phyloP scores from a whole-genome alignment of 1,140 invertebrate species.

The Rhopalosiphum maidis region DNA sequence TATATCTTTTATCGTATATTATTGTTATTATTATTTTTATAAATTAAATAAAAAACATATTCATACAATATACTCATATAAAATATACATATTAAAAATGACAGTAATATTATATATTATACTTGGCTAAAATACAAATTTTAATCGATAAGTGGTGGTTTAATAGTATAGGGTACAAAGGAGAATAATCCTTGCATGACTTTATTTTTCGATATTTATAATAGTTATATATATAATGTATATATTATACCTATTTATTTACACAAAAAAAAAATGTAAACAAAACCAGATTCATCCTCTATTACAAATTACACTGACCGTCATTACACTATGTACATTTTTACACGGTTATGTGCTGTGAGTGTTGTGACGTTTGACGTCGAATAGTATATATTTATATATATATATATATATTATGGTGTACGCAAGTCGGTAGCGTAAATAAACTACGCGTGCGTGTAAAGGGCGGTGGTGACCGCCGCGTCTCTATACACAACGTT shows the following conservation, averaged over 20 bases:
- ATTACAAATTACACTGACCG: not conserved
- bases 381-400: not conserved
- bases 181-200: not conserved
- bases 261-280: not conserved
- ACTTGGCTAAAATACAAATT: not conserved
- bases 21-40: not conserved
- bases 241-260: not conserved
- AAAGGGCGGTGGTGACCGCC: slow-evolving; percentile 9
- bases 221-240: not conserved
- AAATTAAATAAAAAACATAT: not conserved
- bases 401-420: not conserved
- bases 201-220: not conserved
- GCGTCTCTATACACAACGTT: not conserved
- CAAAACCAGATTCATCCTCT: not conserved
- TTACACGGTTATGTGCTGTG: not conserved
- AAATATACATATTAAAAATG: not conserved
- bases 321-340: not conserved
- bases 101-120: not conserved
- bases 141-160: not conserved
- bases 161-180: not conserved
- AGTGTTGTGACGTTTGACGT: slow-evolving; percentile 24
- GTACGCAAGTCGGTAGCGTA: not conserved
- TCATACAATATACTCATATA: not conserved
- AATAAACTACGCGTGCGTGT: slow-evolving; percentile 38
- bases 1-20: not conserved